These are phyloP conservation scores for Metallyticus violacea DNA, from an alignment of 2,888 invertebrate genomes.

Conservation along the genomic window DNA sequence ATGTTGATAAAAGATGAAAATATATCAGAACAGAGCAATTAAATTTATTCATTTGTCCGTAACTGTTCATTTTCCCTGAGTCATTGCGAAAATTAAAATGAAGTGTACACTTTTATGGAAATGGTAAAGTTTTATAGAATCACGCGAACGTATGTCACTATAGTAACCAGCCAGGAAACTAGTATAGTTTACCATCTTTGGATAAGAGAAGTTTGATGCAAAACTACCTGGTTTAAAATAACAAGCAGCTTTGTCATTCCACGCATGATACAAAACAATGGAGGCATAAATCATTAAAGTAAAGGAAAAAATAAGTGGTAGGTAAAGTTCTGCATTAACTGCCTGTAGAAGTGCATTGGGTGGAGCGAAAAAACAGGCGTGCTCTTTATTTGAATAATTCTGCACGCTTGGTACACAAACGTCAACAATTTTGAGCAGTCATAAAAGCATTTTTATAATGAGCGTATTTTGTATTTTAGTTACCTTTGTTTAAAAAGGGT, in stretches of 20 bases:
- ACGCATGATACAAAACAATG: neutral
- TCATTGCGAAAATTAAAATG: too few species aligned
- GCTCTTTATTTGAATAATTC: neutral
- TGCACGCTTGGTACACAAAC: neutral
- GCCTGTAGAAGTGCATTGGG: neutral
- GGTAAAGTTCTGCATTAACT: neutral
- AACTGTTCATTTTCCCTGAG: too few species aligned
- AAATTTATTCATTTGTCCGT: too few species aligned
- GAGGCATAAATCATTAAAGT: neutral
- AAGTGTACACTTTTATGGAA: too few species aligned
- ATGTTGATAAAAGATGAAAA: too few species aligned
- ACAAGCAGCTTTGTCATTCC: neutral
- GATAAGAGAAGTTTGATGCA: too few species aligned
- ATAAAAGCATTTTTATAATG: neutral
- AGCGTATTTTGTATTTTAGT: too few species aligned
- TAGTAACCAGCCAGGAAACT: neutral
- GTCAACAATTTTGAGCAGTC: neutral
- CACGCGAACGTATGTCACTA: too few species aligned
- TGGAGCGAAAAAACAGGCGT: neutral
- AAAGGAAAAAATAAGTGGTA: neutral
- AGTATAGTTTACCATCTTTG: neutral
- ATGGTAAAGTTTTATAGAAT: too few species aligned
- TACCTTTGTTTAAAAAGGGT: too few species aligned
- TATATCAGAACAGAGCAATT: too few species aligned
- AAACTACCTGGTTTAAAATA: neutral